A percentile compares a stretch with the other conserved stretches of the same genome.
Evolutionary conservation across 2,113 vertebrate genomes (phyloP).

Genomic region (Vidua chalybeata): DNA sequence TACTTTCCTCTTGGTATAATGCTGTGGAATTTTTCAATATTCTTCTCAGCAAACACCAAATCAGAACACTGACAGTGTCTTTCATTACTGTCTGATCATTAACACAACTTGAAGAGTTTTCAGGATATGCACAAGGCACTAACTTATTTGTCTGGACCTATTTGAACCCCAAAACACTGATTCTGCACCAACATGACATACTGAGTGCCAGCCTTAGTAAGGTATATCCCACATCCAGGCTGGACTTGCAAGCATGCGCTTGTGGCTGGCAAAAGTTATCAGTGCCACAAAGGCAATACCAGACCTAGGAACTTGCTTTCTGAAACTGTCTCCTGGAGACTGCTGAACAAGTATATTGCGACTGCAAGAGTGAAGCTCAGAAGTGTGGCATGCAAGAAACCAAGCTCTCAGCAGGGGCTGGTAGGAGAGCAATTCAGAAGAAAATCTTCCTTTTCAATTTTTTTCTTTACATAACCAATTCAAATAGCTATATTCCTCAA

Average conservation of each 20-base stretch:
- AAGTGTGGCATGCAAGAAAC: neutral
- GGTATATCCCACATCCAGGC: neutral
- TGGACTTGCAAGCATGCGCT: neutral
- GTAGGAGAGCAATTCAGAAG: neutral
- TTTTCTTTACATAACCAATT: neutral
- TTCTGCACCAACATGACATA: neutral
- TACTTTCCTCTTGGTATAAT: neutral
- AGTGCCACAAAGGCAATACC: constrained; percentile 3
- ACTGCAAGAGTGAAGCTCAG: neutral
- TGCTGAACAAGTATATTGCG: neutral
- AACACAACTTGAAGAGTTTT: neutral
- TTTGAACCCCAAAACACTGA: neutral
- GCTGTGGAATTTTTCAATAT: neutral
- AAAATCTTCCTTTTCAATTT: neutral
- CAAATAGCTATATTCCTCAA: neutral
- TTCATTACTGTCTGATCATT: neutral
- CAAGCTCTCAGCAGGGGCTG: neutral
- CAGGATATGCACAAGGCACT: neutral
- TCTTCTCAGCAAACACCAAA: neutral
- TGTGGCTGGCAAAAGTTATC: constrained; percentile 21
- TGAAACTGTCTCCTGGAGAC: neutral
- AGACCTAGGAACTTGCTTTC: neutral
- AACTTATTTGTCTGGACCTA: neutral
- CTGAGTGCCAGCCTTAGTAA: neutral
- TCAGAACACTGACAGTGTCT: neutral